Conservation (phyloP, 2,888 invertebrate genomes). For the Arge pagana region DNA sequence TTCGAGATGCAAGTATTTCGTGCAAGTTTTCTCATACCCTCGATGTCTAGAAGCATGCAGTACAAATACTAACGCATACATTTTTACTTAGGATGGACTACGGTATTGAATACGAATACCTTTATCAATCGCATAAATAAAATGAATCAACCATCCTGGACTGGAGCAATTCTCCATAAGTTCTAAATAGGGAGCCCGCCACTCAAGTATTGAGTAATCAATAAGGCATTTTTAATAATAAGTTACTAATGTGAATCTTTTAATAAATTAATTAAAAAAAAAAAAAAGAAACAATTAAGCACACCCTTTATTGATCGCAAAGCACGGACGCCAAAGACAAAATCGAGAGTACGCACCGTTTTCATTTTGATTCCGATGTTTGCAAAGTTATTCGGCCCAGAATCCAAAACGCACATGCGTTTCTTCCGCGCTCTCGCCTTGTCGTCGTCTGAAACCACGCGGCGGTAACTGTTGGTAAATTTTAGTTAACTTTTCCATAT, state of each 20-base stretch:
- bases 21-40: no score
- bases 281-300: conserved; percentile 24
- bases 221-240: conserved; percentile 56
- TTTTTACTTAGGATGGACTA: conserved; percentile 33
- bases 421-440: background rate
- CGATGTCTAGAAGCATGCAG: no score
- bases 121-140: conserved; percentile 42
- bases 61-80: no score
- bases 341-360: conserved; percentile 5
- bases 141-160: conserved; percentile 41
- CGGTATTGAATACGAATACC: conserved; percentile 34
- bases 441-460: conserved; percentile 5
- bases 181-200: conserved; percentile 41
- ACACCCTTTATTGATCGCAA: conserved; percentile 8
- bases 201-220: conserved; percentile 52
- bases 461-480: background rate
- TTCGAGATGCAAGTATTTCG: no score
- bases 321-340: conserved; percentile 14
- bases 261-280: conserved; percentile 50
- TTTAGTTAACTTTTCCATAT: background rate
- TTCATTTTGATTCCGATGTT: conserved; percentile 10
- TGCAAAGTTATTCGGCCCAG: background rate
- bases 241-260: conserved; percentile 56
- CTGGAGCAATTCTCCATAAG: conserved; percentile 39
- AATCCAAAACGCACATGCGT: background rate